These are phyloP conservation scores for Portevinia maculata DNA, from an alignment of 2,888 invertebrate species.

Conservation along the genomic window DNA sequence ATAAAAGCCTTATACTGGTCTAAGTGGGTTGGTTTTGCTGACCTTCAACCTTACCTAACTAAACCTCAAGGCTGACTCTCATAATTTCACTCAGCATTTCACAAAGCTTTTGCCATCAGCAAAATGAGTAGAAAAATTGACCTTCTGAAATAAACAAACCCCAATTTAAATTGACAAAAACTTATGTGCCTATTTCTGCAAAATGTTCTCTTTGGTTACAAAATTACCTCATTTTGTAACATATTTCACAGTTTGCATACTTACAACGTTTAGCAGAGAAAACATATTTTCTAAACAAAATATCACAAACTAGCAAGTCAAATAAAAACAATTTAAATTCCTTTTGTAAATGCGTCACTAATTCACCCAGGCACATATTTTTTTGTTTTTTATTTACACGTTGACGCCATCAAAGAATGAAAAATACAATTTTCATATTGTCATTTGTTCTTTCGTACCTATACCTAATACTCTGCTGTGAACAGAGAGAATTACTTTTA, in stretches of 20 bases:
- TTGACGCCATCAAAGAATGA: conserved; percentile 34
- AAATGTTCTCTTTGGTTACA: too few species aligned
- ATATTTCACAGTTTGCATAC: background rate
- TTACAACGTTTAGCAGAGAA: background rate
- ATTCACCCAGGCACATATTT: background rate
- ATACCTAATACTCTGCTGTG: conserved; percentile 22
- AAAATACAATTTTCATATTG: conserved; percentile 23
- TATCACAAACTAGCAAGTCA: background rate
- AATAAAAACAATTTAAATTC: background rate
- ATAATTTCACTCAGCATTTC: too few species aligned
- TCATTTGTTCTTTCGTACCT: conserved; percentile 46
- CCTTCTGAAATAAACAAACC: too few species aligned
- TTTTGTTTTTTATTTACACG: background rate
- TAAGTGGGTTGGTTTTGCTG: too few species aligned
- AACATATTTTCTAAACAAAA: background rate
- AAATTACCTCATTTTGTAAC: background rate
- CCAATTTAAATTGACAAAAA: too few species aligned
- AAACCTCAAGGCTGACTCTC: too few species aligned
- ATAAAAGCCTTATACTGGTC: too few species aligned
- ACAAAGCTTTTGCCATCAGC: too few species aligned
- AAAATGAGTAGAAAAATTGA: too few species aligned
- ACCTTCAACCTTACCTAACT: too few species aligned
- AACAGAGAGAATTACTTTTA: conserved; percentile 3
- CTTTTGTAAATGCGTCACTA: background rate
- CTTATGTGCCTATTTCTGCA: too few species aligned